Evolutionary conservation across 2,797 vertebrate species (phyloP), one percentile per base, ranked within the genome.

Genomic region (Nyctalus aviator): DNA sequence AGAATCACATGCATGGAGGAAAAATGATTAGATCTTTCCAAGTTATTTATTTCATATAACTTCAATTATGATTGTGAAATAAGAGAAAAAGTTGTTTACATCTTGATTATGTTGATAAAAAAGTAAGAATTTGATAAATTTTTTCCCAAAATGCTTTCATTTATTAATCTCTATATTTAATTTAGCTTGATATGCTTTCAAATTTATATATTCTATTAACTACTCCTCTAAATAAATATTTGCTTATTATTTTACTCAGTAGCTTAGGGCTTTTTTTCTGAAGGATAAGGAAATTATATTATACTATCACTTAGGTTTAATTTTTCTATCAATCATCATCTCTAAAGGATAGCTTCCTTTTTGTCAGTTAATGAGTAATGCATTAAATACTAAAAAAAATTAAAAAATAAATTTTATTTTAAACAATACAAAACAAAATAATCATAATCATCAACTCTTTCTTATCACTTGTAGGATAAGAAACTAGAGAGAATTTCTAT

Each of bases 401-500:
- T 11, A 25, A 59, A 30, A 62, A 14, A 23, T 5, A 57, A 57
- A 57, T 57, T 59, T 30, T 62, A 62, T 62, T 30, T 62, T 14
- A 62, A 59, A 59, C 23, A 27, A 59, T 25, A 12, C 57, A 12
- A 30, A 13, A 30, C 25, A 14, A 59, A 55, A 18, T 7, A 55
- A 55, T 69, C 25, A 81, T 73, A 62, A 55, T 5, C 50, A 50
- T 68, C 78, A 10, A 4, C 23, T 46, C n/a, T 95, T 18, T 82
- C 30, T 84, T 84, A 30, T n/a, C 50, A 79, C 25, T 93, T 4
- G 0, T 71, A 89, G 46, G 57, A 75, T 96, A 87, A 94, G 9
- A 79, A 94, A 95, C 72, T 76, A 95, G 72, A 87, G 71, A 95
- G 69, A n/a, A 4, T 20, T 85, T 78, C 76, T 86, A 83, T 66